These are phyloP conservation scores for Elephantulus edwardii DNA, from an alignment of 2,113 vertebrate species.

Conservation along the genomic window DNA sequence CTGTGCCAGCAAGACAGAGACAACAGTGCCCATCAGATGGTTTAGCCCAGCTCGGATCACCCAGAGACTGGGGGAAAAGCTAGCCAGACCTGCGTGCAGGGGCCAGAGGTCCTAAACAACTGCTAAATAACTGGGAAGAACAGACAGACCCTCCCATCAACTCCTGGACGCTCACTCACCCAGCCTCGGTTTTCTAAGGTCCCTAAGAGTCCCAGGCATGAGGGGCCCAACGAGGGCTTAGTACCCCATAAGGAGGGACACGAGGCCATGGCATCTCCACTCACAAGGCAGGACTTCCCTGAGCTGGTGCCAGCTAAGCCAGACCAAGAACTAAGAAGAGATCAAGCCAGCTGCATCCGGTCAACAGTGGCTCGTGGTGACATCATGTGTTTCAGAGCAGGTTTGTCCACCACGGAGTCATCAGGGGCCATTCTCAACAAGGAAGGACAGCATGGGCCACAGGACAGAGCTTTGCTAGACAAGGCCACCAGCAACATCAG, in stretches of 20 bases:
- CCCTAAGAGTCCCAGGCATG: not conserved
- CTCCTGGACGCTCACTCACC: fast-evolving
- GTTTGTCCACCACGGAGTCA: too few species aligned
- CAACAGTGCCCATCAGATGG: not conserved
- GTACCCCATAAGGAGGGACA: not conserved
- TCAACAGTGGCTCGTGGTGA: not conserved
- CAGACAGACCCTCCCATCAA: not conserved
- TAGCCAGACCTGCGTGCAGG: not conserved
- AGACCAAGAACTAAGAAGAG: not conserved
- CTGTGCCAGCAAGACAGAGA: not conserved
- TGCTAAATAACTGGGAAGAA: not conserved
- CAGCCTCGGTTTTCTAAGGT: not conserved
- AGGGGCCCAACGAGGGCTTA: not conserved
- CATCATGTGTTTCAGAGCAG: not conserved
- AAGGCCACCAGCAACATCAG: fast-evolving
- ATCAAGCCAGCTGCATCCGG: not conserved
- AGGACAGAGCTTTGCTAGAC: too few species aligned
- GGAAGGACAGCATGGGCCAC: fast-evolving
- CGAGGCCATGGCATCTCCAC: too few species aligned
- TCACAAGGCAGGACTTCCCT: not conserved
- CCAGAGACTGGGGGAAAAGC: not conserved
- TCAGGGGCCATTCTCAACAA: not conserved
- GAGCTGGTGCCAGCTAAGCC: fast-evolving
- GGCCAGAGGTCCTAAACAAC: fast-evolving
- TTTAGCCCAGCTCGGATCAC: not conserved